Base-by-base conservation (phyloP, 2,888 invertebrate species). In the Philaethria dido region DNA sequence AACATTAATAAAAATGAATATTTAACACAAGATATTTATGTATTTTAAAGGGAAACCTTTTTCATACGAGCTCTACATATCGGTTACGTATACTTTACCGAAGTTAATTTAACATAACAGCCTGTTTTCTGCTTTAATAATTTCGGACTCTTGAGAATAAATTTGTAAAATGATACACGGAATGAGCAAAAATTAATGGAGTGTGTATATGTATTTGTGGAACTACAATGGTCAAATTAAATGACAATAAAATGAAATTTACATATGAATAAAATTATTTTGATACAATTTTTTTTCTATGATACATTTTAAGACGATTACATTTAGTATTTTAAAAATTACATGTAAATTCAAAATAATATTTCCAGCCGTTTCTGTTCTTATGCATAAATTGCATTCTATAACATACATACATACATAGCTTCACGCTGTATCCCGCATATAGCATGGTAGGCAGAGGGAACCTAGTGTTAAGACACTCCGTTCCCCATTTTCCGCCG, bases 81-180 rank as follows among this genome's bases (percentile, higher is more conserved):
- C 33, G 54, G 18, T 36, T 55, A 20, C 48, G 13, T 22, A 22
- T 48, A 44, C 50, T 55, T 36, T 8, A 33, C 13, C 36, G 14
- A 36, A 55, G 36, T 33, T 20, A 55, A 55, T 54, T 54, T 33
- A 36, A 54, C 54, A 20, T 20, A 55, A 20, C 11, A 18, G 5
- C 13, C 36, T 44, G 39, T 44, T 16, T 42, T 42, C 42, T 44
- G 22, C n/a, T 29, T 59, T 44, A n/a, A 59, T 44, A 20, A 42
- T 57, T 44, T 42, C n/a, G 57, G 57, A 57, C 39, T 39, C 20
- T 42, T 39, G 25, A 57, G 9, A 59, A 42, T n/a, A 59, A 39
- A 59, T 16, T 11, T 59, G n/a, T 16, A 59, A 44, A 59, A 29
- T 29, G 8, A n/a, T 50, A 5, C 25, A n/a, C 14, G 6, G 8